Percentiles rank a stretch among this genome's conserved stretches.
These are phyloP conservation scores for Myotis pilosus DNA, from an alignment of 2,797 vertebrate genomes.

Conservation along the genomic window DNA sequence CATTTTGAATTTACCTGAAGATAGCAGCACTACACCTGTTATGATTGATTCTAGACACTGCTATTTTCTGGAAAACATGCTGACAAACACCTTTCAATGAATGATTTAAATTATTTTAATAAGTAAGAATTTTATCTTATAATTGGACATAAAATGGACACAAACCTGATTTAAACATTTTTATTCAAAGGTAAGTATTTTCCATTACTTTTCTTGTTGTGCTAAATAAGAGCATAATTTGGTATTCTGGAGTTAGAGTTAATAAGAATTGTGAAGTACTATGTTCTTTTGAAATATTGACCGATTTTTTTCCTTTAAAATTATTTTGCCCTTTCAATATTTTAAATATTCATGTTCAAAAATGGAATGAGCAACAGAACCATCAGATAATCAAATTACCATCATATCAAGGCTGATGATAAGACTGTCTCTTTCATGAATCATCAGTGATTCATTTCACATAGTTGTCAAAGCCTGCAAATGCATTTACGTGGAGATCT, in stretches of 20 bases:
- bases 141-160: slow-evolving; percentile 43
- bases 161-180: slow-evolving; percentile 53
- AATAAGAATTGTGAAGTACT: slow-evolving; percentile 56
- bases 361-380: slow-evolving; percentile 83
- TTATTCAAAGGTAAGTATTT: slow-evolving; percentile 38
- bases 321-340: slow-evolving; percentile 76
- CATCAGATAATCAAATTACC: slow-evolving; percentile 83
- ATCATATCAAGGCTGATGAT: slow-evolving; percentile 82
- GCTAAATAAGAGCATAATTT: slow-evolving; percentile 17
- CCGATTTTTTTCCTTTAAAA: slow-evolving; percentile 72
- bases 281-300: slow-evolving; percentile 73
- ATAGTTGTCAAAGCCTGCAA: slow-evolving; percentile 70
- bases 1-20: slow-evolving; percentile 1
- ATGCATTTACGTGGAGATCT: slow-evolving; percentile 35
- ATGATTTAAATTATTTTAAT: not conserved
- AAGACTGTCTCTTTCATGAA: slow-evolving; percentile 77
- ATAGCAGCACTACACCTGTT: not conserved
- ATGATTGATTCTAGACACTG: not conserved
- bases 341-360: slow-evolving; percentile 87
- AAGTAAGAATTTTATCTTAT: not conserved
- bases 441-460: slow-evolving; percentile 76
- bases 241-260: slow-evolving; percentile 65
- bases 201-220: slow-evolving; percentile 42
- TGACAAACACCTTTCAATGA: not conserved
- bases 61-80: not conserved